phyloP scores from a whole-genome alignment of 2,888 invertebrate species.

The Idaea straminata region DNA sequence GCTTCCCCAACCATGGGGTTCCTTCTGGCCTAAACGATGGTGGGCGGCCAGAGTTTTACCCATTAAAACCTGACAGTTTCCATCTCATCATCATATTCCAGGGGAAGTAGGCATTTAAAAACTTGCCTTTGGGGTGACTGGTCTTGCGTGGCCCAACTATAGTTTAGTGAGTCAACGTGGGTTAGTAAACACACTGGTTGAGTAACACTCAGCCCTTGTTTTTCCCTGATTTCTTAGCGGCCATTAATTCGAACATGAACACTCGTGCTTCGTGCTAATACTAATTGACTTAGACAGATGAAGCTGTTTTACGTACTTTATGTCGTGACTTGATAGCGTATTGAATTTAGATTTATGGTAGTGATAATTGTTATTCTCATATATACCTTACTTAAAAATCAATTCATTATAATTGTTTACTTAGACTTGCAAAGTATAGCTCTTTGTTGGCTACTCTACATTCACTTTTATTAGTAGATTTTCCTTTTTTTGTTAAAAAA shows the following conservation, averaged over 20 bases:
- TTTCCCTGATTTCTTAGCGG: constrained; percentile 47
- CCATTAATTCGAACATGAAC: constrained; percentile 53
- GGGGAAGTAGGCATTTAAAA: neutral
- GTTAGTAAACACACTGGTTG: constrained; percentile 46
- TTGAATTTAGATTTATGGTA: constrained; percentile 10
- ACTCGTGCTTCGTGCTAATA: constrained; percentile 47
- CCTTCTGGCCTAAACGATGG: too few relatives aligned
- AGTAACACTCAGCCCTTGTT: constrained; percentile 50
- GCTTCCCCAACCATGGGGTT: too few relatives aligned
- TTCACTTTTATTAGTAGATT: too few relatives aligned
- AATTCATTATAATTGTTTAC: constrained; percentile 2
- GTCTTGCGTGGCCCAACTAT: constrained; percentile 39
- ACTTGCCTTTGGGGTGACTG: neutral
- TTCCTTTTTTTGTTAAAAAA: too few relatives aligned
- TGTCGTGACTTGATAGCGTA: constrained; percentile 21
- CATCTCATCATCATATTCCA: neutral
- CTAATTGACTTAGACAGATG: constrained; percentile 68
- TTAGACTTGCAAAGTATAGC: too few relatives aligned
- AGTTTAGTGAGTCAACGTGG: constrained; percentile 52
- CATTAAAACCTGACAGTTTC: too few relatives aligned
- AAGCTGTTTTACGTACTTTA: constrained; percentile 31
- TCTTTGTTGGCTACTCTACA: neutral
- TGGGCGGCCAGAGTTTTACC: too few relatives aligned
- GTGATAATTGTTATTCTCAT: constrained; percentile 15
- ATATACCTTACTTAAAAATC: neutral